These are phyloP conservation scores for Pangasius larnaudii DNA, from an alignment of 2,797 vertebrate species.

Conservation along the genomic window DNA sequence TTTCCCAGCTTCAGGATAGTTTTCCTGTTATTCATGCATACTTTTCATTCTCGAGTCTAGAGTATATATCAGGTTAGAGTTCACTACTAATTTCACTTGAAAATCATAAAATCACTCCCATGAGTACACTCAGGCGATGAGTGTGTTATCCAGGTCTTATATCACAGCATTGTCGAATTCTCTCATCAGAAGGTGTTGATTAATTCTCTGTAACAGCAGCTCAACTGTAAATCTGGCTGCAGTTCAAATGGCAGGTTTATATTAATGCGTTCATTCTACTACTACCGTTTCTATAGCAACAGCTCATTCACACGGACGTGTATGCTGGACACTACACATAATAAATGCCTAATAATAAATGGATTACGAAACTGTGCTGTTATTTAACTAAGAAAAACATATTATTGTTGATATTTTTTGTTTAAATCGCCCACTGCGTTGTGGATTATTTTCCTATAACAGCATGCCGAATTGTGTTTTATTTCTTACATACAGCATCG, in stretches of 20 bases:
- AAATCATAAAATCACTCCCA: neutral
- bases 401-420: neutral
- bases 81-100: neutral
- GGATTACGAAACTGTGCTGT: too few relatives aligned
- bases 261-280: neutral
- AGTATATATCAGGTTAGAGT: neutral
- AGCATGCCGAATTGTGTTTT: neutral
- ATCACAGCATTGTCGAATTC: neutral
- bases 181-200: neutral
- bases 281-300: neutral
- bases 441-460: neutral
- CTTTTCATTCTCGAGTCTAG: neutral
- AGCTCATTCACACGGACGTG: neutral
- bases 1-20: neutral
- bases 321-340: neutral
- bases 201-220: neutral
- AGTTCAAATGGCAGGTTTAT: neutral
- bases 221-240: neutral
- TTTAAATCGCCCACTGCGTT: neutral
- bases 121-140: neutral
- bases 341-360: neutral
- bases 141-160: too few relatives aligned
- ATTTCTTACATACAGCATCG: neutral
- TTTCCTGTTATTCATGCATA: neutral
- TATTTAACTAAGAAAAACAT: neutral